phyloP scores from a whole-genome alignment of 2,113 vertebrate genomes.

The Apus apus region DNA sequence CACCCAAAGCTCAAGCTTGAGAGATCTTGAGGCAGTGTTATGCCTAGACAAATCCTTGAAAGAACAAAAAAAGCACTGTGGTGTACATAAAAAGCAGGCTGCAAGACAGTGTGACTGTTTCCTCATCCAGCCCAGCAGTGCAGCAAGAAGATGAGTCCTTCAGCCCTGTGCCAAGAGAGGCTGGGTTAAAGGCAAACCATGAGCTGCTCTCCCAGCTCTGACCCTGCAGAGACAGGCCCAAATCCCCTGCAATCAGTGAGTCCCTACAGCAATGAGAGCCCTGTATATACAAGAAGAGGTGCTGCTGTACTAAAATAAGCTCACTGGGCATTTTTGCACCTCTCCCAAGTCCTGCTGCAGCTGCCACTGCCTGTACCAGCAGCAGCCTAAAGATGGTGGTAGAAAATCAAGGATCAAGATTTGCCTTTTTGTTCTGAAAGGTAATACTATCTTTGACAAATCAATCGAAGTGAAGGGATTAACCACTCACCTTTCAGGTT shows the following conservation, averaged over 20 bases:
- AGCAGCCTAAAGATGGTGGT: neutral
- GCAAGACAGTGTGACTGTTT: neutral
- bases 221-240: no score
- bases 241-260: neutral
- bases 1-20: neutral
- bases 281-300: neutral
- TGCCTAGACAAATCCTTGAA: neutral
- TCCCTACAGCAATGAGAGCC: neutral
- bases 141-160: neutral
- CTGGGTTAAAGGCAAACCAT: neutral
- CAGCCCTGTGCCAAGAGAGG: neutral
- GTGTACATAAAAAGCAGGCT: neutral
- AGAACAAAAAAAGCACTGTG: neutral
- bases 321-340: neutral
- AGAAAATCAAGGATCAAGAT: neutral
- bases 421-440: neutral
- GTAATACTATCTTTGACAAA: neutral
- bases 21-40: neutral
- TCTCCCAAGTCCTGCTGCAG: rapidly evolving
- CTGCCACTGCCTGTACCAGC: neutral
- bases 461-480: neutral
- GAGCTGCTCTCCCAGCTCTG: neutral
- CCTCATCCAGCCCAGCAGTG: neutral
- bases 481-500: neutral
- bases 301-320: no score